A percentile compares a stretch with the other conserved stretches of the same genome.
Conservation (phyloP, 2,888 invertebrate genomes). For the Morpho deidamia region DNA sequence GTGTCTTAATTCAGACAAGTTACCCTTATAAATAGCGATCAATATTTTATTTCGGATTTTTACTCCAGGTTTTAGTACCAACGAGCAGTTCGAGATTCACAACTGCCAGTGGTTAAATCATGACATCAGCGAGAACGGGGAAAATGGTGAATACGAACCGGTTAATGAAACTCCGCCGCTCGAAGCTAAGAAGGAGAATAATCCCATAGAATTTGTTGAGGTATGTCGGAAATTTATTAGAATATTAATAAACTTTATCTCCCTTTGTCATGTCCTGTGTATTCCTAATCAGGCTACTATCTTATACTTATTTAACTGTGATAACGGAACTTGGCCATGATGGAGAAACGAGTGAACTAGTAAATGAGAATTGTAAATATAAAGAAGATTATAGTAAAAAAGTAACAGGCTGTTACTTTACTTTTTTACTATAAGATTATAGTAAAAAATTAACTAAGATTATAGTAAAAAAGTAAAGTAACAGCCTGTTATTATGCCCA, state of each 20-base stretch:
- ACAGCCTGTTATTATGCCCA: too few species aligned
- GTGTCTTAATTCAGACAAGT: too few species aligned
- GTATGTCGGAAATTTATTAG: conserved; percentile 13
- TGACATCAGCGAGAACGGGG: conserved; percentile 12
- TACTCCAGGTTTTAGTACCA: conserved; percentile 46
- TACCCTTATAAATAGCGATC: too few species aligned
- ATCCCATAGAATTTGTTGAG: conserved; percentile 46
- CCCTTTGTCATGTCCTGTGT: background rate
- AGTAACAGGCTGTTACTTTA: too few species aligned
- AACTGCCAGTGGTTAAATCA: conserved; percentile 31
- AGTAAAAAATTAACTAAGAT: too few species aligned
- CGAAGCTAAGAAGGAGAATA: conserved; percentile 57
- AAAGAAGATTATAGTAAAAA: too few species aligned
- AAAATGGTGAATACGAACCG: conserved; percentile 21
- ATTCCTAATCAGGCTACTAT: background rate
- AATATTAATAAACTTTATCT: background rate
- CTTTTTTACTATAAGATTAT: too few species aligned
- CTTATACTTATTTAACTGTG: too few species aligned
- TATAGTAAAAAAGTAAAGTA: too few species aligned
- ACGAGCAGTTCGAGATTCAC: conserved; percentile 46
- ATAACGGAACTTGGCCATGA: too few species aligned
- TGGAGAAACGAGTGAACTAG: too few species aligned
- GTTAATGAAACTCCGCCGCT: conserved; percentile 16
- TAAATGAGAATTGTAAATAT: too few species aligned
- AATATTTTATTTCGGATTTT: background rate